Evolutionary conservation across 2,113 vertebrate species (phyloP), one percentile per base, ranked within the genome.

Genomic region (Hylia prasina): DNA sequence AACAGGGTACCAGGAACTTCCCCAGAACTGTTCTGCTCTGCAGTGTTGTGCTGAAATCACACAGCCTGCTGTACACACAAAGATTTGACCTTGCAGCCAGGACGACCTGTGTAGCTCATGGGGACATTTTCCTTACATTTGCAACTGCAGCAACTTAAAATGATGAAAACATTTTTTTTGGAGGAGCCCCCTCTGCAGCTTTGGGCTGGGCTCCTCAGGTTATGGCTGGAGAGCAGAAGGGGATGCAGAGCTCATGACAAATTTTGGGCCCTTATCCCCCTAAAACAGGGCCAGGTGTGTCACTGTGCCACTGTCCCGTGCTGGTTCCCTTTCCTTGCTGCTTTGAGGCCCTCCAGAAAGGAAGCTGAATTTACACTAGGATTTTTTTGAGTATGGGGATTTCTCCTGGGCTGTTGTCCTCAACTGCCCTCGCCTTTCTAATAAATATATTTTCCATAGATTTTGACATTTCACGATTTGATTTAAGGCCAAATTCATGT

Each of bases 161-260:
- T 10, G 16, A 18, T 33, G 30, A 7, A 37, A 66, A 8, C 11
- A 4, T 35, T 57, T 92, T 92, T 33, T 64, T 15, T 23, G 2
- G 20, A 42, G 61, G 68, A 87, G 69, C 61, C 76, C 35, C 39
- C 2, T 18, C 3, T 13, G 60, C 19, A 57, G 53, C 66, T 72
- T 50, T 44, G 50, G 50, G 33, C 87, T 39, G 68, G 30, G 9
- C 33, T 15, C 30, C 48, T 64, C 11, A 7, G 8, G 1, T 25
- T 10, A 7, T 5, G 15, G 54, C 25, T 33, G n/a, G 44, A 5
- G 68, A 75, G 28, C 0, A 0, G 7, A 24, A 50, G 82, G 28
- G 48, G 11, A 3, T 28, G 33, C 47, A 63, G 81, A 84, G 39
- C 57, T 35, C 17, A 7, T 39, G 72, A 18, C n/a, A n/a, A 39